Percentiles rank a stretch among this genome's conserved stretches.
Conservation (phyloP, 2,888 invertebrate genomes). For the Latrodectus hesperus region DNA sequence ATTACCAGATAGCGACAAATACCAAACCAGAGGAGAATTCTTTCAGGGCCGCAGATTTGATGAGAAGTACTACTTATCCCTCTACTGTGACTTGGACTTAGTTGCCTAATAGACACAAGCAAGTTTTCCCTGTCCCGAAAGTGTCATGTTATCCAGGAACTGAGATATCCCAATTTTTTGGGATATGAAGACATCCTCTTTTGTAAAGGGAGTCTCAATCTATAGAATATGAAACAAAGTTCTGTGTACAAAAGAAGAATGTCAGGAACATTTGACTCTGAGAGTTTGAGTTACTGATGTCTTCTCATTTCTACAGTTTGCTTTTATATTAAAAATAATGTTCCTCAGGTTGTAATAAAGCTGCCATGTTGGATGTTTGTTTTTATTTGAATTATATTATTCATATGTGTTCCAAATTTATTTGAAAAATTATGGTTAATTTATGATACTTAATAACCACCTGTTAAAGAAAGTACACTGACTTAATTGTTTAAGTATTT, state of each 20-base stretch:
- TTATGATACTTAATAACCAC: too few relatives aligned
- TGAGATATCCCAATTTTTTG: constrained; percentile 63
- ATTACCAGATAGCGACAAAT: constrained; percentile 57
- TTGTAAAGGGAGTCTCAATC: constrained; percentile 61
- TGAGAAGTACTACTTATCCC: constrained; percentile 52
- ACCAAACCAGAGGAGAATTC: constrained; percentile 35
- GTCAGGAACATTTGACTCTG: constrained; percentile 68
- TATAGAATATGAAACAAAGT: constrained; percentile 61
- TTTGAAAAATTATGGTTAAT: too few relatives aligned
- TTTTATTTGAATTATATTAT: neutral
- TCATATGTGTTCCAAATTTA: too few relatives aligned
- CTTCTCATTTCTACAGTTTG: constrained; percentile 70
- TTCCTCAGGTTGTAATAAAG: constrained; percentile 71
- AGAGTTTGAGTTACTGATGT: constrained; percentile 67
- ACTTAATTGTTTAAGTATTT: too few relatives aligned
- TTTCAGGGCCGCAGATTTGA: constrained; percentile 30
- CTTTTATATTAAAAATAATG: constrained; percentile 70
- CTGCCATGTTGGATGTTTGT: constrained; percentile 67
- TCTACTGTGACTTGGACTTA: constrained; percentile 63
- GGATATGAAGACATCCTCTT: constrained; percentile 62
- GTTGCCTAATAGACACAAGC: constrained; percentile 56
- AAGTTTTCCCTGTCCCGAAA: constrained; percentile 69
- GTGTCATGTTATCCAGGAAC: constrained; percentile 70
- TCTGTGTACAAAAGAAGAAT: constrained; percentile 67
- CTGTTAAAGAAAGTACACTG: too few relatives aligned